Evolutionary conservation across 2,797 vertebrate species (phyloP).

Genomic region (Gallirallus australis): DNA sequence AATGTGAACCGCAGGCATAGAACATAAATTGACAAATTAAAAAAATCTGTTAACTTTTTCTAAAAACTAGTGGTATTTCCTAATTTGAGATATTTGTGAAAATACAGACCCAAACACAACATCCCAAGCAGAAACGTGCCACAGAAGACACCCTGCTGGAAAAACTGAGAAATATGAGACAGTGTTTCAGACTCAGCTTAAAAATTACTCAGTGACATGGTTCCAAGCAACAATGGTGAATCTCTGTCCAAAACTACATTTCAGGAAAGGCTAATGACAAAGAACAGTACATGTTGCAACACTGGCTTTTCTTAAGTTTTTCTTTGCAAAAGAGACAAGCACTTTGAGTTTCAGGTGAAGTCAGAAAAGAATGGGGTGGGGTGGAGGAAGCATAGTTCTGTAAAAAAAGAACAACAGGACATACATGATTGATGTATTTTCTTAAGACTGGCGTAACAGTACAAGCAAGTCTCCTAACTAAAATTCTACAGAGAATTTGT

Average conservation of each 20-base stretch:
- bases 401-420: neutral
- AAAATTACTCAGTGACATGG: neutral
- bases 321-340: neutral
- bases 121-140: neutral
- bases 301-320: neutral
- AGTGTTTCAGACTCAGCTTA: too few relatives aligned
- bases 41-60: neutral
- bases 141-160: neutral
- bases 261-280: neutral
- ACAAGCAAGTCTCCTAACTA: neutral
- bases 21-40: neutral
- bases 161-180: neutral
- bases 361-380: neutral
- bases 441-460: neutral
- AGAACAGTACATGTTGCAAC: neutral
- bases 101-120: neutral
- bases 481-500: neutral
- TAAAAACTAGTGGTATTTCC: neutral
- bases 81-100: neutral
- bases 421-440: neutral
- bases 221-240: neutral
- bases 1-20: accelerated
- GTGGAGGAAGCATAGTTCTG: neutral
- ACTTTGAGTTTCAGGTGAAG: neutral
- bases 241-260: neutral